phyloP scores from a whole-genome alignment of 2,113 vertebrate genomes.

The Zingel zingel region DNA sequence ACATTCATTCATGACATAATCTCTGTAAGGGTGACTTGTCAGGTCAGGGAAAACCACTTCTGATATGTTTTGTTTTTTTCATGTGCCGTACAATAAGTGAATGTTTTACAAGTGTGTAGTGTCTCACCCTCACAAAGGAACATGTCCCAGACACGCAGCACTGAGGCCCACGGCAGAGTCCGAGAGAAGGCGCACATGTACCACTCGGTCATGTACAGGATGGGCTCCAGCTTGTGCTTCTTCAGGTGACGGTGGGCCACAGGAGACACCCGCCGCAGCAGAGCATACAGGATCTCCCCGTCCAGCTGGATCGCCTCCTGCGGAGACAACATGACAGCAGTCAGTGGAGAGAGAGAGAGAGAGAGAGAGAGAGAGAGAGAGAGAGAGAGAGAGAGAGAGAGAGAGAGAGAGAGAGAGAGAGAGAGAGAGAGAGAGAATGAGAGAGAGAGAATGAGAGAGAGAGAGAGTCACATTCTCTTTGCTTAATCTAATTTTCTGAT shows the following conservation, averaged over 20 bases:
- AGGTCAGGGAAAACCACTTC: neutral
- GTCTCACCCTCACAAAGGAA: conserved; percentile 95
- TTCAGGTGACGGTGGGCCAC: conserved; percentile 93
- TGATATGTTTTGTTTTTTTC: neutral
- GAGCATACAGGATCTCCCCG: conserved; percentile 93
- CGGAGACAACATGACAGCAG: conserved; percentile 7
- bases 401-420: neutral
- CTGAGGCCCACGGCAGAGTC: conserved; percentile 95
- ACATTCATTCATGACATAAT: neutral
- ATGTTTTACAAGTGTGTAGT: neutral
- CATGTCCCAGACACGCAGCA: conserved; percentile 98
- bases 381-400: too few relatives aligned
- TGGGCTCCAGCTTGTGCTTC: conserved; percentile 95
- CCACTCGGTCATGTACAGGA: conserved; percentile 99
- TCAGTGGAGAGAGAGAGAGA: neutral
- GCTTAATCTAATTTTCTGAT: conserved; percentile 60
- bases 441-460: neutral
- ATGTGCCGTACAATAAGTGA: neutral
- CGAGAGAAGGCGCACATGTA: conserved; percentile 99
- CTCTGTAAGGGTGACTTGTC: neutral
- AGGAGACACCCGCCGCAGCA: conserved; percentile 90
- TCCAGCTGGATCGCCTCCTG: conserved; percentile 98
- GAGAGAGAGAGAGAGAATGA: neutral
- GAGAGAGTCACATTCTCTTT: neutral
- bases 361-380: neutral